Percentiles rank a stretch among this genome's conserved stretches.
phyloP scores from a whole-genome alignment of 2,888 invertebrate species.

The Brachyptera risi region DNA sequence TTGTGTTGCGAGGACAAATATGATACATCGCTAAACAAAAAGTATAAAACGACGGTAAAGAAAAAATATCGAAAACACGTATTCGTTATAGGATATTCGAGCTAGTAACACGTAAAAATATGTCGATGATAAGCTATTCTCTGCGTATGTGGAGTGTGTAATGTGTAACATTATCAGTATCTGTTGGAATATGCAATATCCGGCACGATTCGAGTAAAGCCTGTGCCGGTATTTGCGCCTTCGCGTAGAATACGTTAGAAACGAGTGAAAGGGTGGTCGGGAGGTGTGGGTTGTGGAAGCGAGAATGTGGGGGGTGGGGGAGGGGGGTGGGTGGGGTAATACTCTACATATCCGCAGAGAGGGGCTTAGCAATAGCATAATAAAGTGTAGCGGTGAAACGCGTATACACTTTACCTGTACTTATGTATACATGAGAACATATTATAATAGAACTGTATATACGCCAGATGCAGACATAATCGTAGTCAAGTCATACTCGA shows the following conservation, averaged over 20 bases:
- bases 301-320: not conserved
- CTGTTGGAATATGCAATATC: conserved; percentile 17
- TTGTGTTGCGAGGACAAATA: too few relatives aligned
- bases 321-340: conserved; percentile 4
- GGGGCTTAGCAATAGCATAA: conserved; percentile 4
- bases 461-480: not conserved
- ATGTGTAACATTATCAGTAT: not conserved
- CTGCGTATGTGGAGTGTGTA: not conserved
- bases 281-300: not conserved
- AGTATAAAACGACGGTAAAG: too few relatives aligned
- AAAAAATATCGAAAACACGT: too few relatives aligned
- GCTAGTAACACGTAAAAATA: too few relatives aligned
- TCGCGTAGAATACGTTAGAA: not conserved
- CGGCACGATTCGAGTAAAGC: conserved; percentile 4
- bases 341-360: conserved; percentile 5
- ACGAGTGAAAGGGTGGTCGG: not conserved
- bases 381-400: not conserved
- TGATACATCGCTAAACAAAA: too few relatives aligned
- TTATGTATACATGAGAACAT: too few relatives aligned
- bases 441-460: too few relatives aligned
- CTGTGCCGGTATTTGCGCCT: not conserved
- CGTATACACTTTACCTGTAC: conserved; percentile 3
- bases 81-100: too few relatives aligned
- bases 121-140: too few relatives aligned
- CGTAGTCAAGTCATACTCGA: not conserved